Percentiles rank a stretch among this genome's conserved stretches.
Evolutionary conservation across 2,888 invertebrate species (phyloP).

Genomic region (Ormia ochracea): DNA sequence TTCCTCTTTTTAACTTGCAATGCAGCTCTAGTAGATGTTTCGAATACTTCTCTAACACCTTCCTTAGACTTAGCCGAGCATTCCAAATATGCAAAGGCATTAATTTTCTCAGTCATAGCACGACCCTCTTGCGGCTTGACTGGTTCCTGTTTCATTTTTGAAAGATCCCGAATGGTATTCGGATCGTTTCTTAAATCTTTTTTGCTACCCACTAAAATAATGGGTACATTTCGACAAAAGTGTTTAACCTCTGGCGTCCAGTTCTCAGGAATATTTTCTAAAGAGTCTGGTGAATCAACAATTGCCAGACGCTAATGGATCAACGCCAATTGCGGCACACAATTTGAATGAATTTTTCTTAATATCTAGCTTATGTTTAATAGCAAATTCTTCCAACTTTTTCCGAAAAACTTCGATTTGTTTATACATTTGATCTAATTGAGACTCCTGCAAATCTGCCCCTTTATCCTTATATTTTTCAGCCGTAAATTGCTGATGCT

Average conservation of each 20-base stretch:
- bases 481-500: conserved; percentile 90
- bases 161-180: conserved; percentile 93
- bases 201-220: conserved; percentile 99
- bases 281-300: conserved; percentile 98
- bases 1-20: conserved; percentile 97
- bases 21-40: conserved; percentile 98
- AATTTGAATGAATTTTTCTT: conserved; percentile 97
- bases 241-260: conserved; percentile 99
- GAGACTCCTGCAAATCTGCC: conserved; percentile 92
- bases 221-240: conserved; percentile 99
- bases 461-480: conserved; percentile 95
- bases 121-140: conserved; percentile 98
- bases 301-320: conserved; percentile 96
- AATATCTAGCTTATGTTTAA: conserved; percentile 96
- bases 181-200: conserved; percentile 97
- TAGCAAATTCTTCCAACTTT: conserved; percentile 96
- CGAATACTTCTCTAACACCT: conserved; percentile 98
- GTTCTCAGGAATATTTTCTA: conserved; percentile 99
- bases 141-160: conserved; percentile 99
- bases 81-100: conserved; percentile 98
- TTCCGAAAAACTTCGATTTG: conserved; percentile 94
- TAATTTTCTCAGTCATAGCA: conserved; percentile 98
- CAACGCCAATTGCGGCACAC: conserved; percentile 98
- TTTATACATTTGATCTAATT: conserved; percentile 93
- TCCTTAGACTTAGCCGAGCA: conserved; percentile 99